A percentile compares a stretch with the other conserved stretches of the same genome.
Conservation (phyloP, 1,140 invertebrate species). For the Bicyclus anynana region DNA sequence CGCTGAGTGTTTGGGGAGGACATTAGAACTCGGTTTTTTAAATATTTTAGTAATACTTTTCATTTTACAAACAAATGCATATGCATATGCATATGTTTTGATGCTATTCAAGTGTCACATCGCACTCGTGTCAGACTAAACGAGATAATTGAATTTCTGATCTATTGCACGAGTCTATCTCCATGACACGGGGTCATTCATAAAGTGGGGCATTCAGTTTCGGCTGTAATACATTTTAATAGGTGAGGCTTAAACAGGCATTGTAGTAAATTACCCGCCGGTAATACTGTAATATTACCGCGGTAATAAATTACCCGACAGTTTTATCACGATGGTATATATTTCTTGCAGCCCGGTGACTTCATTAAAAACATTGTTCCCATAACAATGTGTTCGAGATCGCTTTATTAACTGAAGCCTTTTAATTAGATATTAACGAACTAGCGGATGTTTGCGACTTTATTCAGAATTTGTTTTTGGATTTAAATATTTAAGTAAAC, state of each 20-base stretch:
- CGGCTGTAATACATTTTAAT: constrained; percentile 21
- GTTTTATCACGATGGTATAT: constrained; percentile 15
- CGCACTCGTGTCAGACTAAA: no score
- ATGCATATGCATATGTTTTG: no score
- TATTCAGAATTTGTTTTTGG: no score
- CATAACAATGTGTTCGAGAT: not conserved
- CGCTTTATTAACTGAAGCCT: not conserved
- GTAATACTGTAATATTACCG: constrained; percentile 18
- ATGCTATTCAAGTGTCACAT: no score
- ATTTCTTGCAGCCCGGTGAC: constrained; percentile 4
- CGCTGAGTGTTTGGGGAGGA: no score
- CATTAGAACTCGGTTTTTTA: no score
- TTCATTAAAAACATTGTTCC: not conserved
- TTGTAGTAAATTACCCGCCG: constrained; percentile 15
- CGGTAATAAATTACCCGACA: constrained; percentile 11
- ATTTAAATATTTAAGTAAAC: no score
- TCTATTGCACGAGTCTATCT: no score
- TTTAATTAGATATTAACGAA: not conserved
- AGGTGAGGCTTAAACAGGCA: constrained; percentile 19
- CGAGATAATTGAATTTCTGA: no score
- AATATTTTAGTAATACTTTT: no score
- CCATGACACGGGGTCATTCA: not conserved
- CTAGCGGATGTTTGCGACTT: no score
- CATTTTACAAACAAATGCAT: no score
- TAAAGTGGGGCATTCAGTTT: constrained; percentile 19